Percentiles rank a stretch among this genome's conserved stretches.
These are phyloP conservation scores for Rhynchopsitta pachyrhyncha DNA, from an alignment of 2,113 vertebrate genomes.

Conservation along the genomic window DNA sequence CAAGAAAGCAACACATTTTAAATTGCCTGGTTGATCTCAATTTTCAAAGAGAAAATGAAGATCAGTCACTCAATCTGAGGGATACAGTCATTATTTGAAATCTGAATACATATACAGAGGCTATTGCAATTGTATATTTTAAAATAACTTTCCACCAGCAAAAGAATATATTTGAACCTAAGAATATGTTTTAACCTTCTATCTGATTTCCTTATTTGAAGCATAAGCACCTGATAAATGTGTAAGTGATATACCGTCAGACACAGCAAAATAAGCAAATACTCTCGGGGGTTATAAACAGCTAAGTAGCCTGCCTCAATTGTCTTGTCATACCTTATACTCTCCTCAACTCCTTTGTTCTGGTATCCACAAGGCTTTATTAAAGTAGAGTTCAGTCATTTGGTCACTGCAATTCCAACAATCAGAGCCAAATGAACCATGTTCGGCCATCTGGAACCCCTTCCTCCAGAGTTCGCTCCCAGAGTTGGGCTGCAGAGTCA, in stretches of 20 bases:
- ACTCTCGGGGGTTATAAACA: neutral
- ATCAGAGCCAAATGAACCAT: conserved; percentile 49
- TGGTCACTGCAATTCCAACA: conserved; percentile 40
- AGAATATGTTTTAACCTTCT: neutral
- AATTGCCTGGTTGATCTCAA: neutral
- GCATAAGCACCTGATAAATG: neutral
- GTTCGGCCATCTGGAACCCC: conserved; percentile 40
- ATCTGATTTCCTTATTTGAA: neutral
- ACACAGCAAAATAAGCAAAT: conserved; percentile 16
- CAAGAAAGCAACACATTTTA: conserved; percentile 14
- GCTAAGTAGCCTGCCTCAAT: conserved; percentile 1
- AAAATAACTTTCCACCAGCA: neutral
- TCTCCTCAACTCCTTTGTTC: conserved; percentile 27
- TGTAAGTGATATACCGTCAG: neutral
- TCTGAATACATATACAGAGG: neutral
- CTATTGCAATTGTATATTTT: neutral
- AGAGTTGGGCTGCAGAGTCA: conserved; percentile 5
- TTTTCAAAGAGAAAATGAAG: conserved; percentile 32
- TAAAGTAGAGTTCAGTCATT: conserved; percentile 48
- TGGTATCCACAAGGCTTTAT: conserved; percentile 32
- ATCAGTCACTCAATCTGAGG: conserved; percentile 5
- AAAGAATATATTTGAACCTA: neutral
- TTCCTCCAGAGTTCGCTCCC: conserved; percentile 36
- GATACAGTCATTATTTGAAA: neutral
- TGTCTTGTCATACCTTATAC: conserved; percentile 34